phyloP scores from a whole-genome alignment of 2,888 invertebrate genomes.

The Cheilosia impressa region DNA sequence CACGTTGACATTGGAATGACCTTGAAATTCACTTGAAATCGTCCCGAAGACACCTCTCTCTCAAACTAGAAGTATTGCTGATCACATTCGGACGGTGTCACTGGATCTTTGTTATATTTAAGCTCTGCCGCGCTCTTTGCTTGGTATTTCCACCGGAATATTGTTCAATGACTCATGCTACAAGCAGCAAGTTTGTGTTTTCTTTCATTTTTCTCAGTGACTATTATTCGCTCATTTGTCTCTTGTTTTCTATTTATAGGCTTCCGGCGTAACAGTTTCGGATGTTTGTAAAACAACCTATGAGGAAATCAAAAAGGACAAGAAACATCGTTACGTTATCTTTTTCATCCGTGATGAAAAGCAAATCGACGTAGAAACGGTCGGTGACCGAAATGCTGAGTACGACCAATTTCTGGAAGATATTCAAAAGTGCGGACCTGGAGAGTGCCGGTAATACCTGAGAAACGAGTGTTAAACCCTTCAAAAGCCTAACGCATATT shows the following conservation, averaged over 20 bases:
- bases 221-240: neutral
- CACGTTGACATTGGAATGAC: no score
- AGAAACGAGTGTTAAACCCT: slow-evolving; percentile 11
- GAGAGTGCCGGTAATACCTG: slow-evolving; percentile 91
- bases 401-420: slow-evolving; percentile 98
- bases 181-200: no score
- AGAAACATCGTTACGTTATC: slow-evolving; percentile 98
- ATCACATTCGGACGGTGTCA: no score
- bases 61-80: no score
- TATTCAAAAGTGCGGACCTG: slow-evolving; percentile 94
- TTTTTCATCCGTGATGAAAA: slow-evolving; percentile 98
- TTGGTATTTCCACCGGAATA: no score
- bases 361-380: slow-evolving; percentile 97
- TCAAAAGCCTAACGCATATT: neutral
- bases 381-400: slow-evolving; percentile 94
- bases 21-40: no score
- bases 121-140: no score
- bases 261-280: slow-evolving; percentile 98
- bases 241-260: slow-evolving; percentile 84
- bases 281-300: slow-evolving; percentile 97
- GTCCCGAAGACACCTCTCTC: no score
- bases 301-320: slow-evolving; percentile 98
- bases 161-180: no score
- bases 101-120: no score
- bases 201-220: no score